These are phyloP conservation scores for Tryphoninae sp. DNA, from an alignment of 2,888 invertebrate species.

Conservation along the genomic window DNA sequence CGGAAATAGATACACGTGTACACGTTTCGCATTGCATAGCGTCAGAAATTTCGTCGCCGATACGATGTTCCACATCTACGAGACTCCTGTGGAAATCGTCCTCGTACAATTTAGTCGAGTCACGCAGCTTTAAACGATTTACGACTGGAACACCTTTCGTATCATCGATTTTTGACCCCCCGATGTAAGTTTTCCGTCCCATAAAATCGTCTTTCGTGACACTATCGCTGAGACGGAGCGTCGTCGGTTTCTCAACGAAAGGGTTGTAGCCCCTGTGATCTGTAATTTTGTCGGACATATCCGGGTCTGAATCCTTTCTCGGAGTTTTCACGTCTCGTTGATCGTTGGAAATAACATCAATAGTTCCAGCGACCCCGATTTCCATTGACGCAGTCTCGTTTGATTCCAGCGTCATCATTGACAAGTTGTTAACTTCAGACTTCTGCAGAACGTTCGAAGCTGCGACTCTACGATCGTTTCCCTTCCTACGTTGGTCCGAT, in stretches of 20 bases:
- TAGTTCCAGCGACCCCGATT: neutral
- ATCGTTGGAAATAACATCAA: neutral
- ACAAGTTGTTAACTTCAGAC: neutral
- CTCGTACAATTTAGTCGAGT: conserved; percentile 10
- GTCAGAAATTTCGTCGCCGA: conserved; percentile 2
- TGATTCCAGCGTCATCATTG: neutral
- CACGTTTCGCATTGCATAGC: conserved; percentile 38
- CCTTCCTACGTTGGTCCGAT: neutral
- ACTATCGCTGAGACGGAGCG: neutral
- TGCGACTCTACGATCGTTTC: neutral
- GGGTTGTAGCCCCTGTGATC: neutral
- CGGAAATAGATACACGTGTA: neutral
- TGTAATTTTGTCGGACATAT: neutral
- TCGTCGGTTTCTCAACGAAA: neutral
- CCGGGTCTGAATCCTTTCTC: neutral
- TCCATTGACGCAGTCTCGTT: neutral
- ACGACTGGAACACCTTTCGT: conserved; percentile 11
- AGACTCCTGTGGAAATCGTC: conserved; percentile 1
- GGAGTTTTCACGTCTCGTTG: neutral
- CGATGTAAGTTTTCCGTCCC: neutral
- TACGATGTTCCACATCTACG: conserved; percentile 17
- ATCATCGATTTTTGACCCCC: conserved; percentile 26
- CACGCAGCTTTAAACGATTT: conserved; percentile 48
- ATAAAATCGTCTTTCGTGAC: conserved; percentile 1
- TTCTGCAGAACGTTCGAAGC: neutral